Evolutionary conservation across 2,113 vertebrate genomes (phyloP).

Genomic region (Paramormyrops kingsleyae): DNA sequence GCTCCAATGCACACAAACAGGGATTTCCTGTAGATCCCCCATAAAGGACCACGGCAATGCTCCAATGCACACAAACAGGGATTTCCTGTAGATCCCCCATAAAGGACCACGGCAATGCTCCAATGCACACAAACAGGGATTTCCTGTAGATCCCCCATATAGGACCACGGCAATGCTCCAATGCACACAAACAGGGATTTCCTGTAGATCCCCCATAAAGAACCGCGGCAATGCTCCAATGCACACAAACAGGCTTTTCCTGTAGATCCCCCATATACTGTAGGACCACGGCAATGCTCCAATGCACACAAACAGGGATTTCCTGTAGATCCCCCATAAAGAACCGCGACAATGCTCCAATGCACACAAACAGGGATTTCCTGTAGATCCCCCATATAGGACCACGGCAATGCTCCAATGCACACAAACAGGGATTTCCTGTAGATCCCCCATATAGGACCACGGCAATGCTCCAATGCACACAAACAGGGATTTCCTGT

Average conservation of each 20-base stretch:
- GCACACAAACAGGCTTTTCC: neutral
- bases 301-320: neutral
- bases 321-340: neutral
- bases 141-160: neutral
- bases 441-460: neutral
- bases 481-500: neutral
- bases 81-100: neutral
- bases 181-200: neutral
- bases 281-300: neutral
- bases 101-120: neutral
- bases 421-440: neutral
- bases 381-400: neutral
- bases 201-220: neutral
- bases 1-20: neutral
- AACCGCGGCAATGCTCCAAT: neutral
- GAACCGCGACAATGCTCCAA: neutral
- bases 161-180: neutral
- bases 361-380: neutral
- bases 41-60: accelerated
- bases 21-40: neutral
- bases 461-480: neutral
- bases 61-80: neutral
- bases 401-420: neutral
- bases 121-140: neutral
- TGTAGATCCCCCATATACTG: neutral